Conservation (phyloP, 2,113 vertebrate genomes). For the Nothobranchius furzeri region DNA sequence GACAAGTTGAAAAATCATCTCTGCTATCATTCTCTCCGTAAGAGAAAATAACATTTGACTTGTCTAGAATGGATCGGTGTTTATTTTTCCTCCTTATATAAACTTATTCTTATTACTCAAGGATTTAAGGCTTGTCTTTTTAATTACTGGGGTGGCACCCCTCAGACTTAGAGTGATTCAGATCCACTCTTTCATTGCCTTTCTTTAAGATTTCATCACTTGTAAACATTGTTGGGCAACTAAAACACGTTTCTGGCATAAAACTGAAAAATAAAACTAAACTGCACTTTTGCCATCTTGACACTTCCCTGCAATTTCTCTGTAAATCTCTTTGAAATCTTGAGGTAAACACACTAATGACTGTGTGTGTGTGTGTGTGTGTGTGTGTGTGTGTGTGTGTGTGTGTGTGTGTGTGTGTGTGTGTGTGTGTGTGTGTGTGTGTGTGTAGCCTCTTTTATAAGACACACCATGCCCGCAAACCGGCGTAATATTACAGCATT, state of each 20-base stretch:
- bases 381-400: slow-evolving; percentile 12
- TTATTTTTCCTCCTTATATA: not conserved
- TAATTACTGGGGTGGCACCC: slow-evolving; percentile 23
- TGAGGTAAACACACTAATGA: slow-evolving; percentile 74
- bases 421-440: too few relatives aligned
- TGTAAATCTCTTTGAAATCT: slow-evolving; percentile 68
- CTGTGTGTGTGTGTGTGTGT: slow-evolving; percentile 52
- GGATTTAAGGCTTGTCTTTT: not conserved
- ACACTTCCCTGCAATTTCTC: slow-evolving; percentile 61
- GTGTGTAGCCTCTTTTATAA: too few relatives aligned
- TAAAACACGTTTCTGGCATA: slow-evolving; percentile 28
- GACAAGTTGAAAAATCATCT: too few relatives aligned
- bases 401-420: too few relatives aligned
- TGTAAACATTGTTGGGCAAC: slow-evolving; percentile 36
- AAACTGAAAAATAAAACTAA: slow-evolving; percentile 8
- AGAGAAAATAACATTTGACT: not conserved
- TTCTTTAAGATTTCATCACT: slow-evolving; percentile 44
- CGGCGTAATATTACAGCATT: too few relatives aligned
- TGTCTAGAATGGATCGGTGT: too few relatives aligned
- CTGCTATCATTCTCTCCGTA: not conserved
- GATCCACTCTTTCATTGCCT: slow-evolving; percentile 55
- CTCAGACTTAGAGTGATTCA: slow-evolving; percentile 46
- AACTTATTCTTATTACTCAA: not conserved
- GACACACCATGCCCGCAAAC: too few relatives aligned
- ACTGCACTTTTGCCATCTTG: slow-evolving; percentile 41